These are phyloP conservation scores for Chiroxiphia lanceolata DNA, from an alignment of 2,797 vertebrate species.

Conservation along the genomic window DNA sequence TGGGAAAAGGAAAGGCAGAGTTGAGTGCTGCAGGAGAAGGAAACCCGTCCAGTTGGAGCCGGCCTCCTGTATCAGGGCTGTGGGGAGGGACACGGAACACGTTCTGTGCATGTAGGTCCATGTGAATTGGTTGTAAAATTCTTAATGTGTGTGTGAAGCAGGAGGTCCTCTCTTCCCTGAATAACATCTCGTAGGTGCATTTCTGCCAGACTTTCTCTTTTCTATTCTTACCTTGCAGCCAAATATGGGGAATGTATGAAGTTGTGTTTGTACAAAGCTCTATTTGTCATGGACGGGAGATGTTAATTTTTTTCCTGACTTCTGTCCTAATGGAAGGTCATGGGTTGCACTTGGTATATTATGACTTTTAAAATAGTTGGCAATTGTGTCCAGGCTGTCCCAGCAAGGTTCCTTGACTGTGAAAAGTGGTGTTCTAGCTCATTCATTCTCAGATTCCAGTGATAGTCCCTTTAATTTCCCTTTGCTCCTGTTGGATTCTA, in stretches of 20 bases:
- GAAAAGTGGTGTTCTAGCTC: constrained; percentile 7
- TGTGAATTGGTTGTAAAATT: background rate
- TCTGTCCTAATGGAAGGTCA: background rate
- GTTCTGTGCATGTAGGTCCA: background rate
- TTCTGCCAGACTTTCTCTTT: background rate
- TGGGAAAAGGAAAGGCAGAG: constrained; percentile 59
- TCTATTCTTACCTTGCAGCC: background rate
- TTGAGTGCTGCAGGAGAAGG: constrained; percentile 21
- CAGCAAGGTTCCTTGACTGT: background rate
- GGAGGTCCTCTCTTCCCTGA: background rate
- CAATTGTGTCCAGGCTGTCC: background rate
- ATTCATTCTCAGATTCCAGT: constrained; percentile 15
- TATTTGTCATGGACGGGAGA: background rate
- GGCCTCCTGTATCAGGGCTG: background rate
- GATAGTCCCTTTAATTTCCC: constrained; percentile 53
- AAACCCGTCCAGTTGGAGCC: background rate
- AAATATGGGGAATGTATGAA: background rate
- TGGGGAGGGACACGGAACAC: background rate
- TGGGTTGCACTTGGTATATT: background rate
- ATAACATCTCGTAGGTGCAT: background rate
- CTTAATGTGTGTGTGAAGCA: constrained; percentile 16
- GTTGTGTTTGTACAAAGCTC: background rate
- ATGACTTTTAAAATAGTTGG: background rate
- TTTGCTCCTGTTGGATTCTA: constrained; percentile 63
- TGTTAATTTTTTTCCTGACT: background rate